Conservation (phyloP, 2,888 invertebrate genomes). For the Thymelicus sylvestris region DNA sequence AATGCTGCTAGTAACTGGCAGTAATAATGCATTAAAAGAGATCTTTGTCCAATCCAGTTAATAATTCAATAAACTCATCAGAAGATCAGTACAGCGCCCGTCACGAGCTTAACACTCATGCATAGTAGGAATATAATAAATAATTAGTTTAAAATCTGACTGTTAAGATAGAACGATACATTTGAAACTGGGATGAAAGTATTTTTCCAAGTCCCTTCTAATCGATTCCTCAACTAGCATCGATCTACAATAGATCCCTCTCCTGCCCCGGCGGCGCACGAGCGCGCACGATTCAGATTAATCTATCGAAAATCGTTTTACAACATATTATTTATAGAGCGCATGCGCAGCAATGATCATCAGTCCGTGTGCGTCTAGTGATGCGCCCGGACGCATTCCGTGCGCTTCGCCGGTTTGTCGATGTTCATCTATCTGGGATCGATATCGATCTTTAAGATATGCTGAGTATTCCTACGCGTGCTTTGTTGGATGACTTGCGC, state of each 20-base stretch:
- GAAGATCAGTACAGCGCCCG: no score
- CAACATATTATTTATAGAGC: constrained; percentile 85
- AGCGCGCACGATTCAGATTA: constrained; percentile 85
- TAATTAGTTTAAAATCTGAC: no score
- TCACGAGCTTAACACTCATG: no score
- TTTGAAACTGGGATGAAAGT: neutral
- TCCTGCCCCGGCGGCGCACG: constrained; percentile 79
- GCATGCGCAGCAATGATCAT: constrained; percentile 84
- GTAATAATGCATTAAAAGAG: no score
- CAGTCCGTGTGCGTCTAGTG: constrained; percentile 79
- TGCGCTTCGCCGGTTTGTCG: constrained; percentile 57
- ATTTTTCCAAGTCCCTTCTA: constrained; percentile 28
- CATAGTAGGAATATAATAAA: no score
- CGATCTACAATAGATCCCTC: constrained; percentile 83
- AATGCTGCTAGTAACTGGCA: no score
- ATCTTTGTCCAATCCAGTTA: no score
- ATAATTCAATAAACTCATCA: no score
- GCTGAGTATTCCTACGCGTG: constrained; percentile 37
- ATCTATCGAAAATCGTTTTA: constrained; percentile 86
- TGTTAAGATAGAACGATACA: no score
- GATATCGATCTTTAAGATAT: constrained; percentile 47
- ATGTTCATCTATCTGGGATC: constrained; percentile 57
- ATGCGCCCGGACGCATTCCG: constrained; percentile 56
- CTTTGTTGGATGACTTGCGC: constrained; percentile 45
- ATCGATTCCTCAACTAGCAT: constrained; percentile 56